Evolutionary conservation across 2,888 invertebrate genomes (phyloP).

Genomic region (Drosophila seclusa): DNA sequence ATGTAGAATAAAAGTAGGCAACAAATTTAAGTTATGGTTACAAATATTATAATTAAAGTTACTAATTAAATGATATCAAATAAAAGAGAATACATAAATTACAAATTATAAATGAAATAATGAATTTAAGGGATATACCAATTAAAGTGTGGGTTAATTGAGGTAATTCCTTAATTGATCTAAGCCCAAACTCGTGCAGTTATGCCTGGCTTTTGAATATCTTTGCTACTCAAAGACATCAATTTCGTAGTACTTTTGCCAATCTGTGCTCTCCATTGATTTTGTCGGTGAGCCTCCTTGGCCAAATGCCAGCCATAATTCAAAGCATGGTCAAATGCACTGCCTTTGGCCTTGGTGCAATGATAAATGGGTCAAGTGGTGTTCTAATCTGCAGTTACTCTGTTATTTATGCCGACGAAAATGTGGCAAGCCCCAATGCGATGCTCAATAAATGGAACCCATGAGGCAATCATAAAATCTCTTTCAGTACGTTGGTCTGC

Average conservation of each 20-base stretch:
- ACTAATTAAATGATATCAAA: neutral
- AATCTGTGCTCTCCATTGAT: neutral
- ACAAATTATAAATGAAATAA: neutral
- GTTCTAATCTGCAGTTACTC: conserved; percentile 4
- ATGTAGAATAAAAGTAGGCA: too few relatives aligned
- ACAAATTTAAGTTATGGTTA: too few relatives aligned
- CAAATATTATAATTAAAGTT: neutral
- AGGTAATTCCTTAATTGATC: neutral
- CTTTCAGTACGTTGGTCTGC: neutral
- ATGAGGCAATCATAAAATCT: conserved; percentile 12
- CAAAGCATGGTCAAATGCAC: conserved; percentile 29
- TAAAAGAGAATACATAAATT: neutral
- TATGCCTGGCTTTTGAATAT: neutral
- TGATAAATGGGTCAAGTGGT: conserved; percentile 47
- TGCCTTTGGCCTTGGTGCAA: conserved; percentile 27
- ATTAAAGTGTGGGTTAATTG: neutral
- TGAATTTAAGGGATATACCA: neutral
- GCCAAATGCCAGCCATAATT: conserved; percentile 33
- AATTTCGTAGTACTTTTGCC: neutral
- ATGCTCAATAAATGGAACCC: neutral
- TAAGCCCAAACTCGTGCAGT: neutral
- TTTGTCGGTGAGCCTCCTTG: conserved; percentile 14
- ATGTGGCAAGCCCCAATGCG: conserved; percentile 17
- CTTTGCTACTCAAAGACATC: neutral
- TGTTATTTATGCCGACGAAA: conserved; percentile 54